Percentiles rank a stretch among this genome's conserved stretches.
phyloP scores from a whole-genome alignment of 37 sponge, comb jelly and placozoan genomes.

The Halichondria panicea region DNA sequence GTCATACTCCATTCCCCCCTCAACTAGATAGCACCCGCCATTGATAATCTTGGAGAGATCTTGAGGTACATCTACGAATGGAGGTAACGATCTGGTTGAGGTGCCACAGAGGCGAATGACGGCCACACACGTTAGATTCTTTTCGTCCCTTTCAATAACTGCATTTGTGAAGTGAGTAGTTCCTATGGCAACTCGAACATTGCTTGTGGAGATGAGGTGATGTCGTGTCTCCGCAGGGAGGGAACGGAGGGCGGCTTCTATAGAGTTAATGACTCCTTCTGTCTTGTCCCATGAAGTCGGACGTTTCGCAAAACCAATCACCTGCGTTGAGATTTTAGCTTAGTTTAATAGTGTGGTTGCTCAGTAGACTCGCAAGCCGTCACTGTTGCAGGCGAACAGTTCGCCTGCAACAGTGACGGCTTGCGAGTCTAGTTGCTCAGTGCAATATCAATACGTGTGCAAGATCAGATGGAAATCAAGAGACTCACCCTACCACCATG shows the following conservation, averaged over 20 bases:
- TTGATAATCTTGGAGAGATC: constrained; percentile 19
- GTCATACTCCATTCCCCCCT: constrained; percentile 73
- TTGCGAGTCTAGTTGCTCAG: too few relatives aligned
- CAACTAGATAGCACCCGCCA: constrained; percentile 42
- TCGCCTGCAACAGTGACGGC: too few relatives aligned
- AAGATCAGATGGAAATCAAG: too few relatives aligned
- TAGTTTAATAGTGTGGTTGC: too few relatives aligned
- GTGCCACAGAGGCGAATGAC: constrained; percentile 74
- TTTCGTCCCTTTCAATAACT: constrained; percentile 51
- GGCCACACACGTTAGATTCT: constrained; percentile 51
- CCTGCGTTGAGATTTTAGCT: too few relatives aligned
- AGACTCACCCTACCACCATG: constrained; percentile 40
- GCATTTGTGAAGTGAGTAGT: constrained; percentile 91
- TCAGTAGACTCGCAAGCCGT: too few relatives aligned
- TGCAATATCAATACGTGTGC: too few relatives aligned
- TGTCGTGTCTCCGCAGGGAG: neutral
- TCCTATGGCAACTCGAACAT: constrained; percentile 74
- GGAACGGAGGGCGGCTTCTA: constrained; percentile 36
- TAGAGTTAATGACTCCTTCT: constrained; percentile 49
- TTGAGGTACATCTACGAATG: constrained; percentile 76
- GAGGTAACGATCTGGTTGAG: constrained; percentile 70
- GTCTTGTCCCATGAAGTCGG: constrained; percentile 65
- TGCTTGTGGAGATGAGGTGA: neutral
- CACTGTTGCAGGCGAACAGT: too few relatives aligned
- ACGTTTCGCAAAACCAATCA: constrained; percentile 35